Evolutionary conservation across 2,888 invertebrate species (phyloP).

Genomic region (Spodoptera exigua): DNA sequence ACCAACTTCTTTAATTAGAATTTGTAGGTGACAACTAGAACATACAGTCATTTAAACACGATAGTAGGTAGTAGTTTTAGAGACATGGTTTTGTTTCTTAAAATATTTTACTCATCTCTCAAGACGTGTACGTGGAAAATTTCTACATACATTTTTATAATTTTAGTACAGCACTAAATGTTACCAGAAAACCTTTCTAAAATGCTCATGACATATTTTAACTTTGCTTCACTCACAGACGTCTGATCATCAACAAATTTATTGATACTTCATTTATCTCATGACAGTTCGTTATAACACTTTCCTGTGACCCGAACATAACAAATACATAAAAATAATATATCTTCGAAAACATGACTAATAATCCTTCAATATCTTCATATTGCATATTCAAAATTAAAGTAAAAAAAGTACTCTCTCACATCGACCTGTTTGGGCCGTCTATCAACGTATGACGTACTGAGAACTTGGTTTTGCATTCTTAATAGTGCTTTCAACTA

Average conservation of each 20-base stretch:
- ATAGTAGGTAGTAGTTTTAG: too few species aligned
- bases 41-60: too few species aligned
- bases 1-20: too few species aligned
- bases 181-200: too few species aligned
- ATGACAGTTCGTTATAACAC: slow-evolving; percentile 72
- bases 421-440: slow-evolving; percentile 79
- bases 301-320: slow-evolving; percentile 68
- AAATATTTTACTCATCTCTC: too few species aligned
- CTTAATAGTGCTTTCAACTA: slow-evolving; percentile 10
- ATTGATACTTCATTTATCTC: slow-evolving; percentile 63
- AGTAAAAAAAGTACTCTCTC: slow-evolving; percentile 76
- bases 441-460: slow-evolving; percentile 87
- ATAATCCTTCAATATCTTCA: slow-evolving; percentile 86
- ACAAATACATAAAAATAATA: slow-evolving; percentile 68
- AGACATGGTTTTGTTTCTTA: too few species aligned
- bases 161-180: too few species aligned
- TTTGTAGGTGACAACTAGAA: too few species aligned
- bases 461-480: slow-evolving; percentile 59
- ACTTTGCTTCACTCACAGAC: slow-evolving; percentile 10
- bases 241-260: slow-evolving; percentile 36
- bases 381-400: slow-evolving; percentile 82
- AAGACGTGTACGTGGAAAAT: too few species aligned
- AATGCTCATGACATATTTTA: background rate
- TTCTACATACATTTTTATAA: too few species aligned
- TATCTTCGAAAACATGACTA: slow-evolving; percentile 75